phyloP scores from a whole-genome alignment of 1,140 invertebrate species.

The Stegodyphus mimosarum region DNA sequence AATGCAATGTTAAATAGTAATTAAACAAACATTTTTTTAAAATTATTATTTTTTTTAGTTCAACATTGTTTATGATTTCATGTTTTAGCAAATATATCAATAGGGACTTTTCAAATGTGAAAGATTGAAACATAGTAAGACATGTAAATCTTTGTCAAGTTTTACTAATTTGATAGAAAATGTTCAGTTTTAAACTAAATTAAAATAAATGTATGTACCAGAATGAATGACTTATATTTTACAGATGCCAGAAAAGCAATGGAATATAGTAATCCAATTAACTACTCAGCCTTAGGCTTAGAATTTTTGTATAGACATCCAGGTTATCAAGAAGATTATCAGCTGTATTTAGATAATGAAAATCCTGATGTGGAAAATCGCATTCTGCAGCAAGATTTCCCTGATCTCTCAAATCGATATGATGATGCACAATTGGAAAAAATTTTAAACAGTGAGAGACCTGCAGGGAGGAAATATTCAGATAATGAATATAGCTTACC shows the following conservation, averaged over 20 bases:
- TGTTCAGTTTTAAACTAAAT: too few relatives aligned
- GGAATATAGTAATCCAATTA: slow-evolving; percentile 67
- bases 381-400: slow-evolving; percentile 43
- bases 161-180: too few relatives aligned
- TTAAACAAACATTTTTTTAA: too few relatives aligned
- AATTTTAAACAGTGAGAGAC: slow-evolving; percentile 8
- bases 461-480: slow-evolving; percentile 34
- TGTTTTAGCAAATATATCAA: too few relatives aligned
- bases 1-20: too few relatives aligned
- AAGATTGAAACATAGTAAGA: too few relatives aligned
- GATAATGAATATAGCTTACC: slow-evolving; percentile 40
- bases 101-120: too few relatives aligned
- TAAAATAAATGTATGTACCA: too few relatives aligned
- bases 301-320: slow-evolving; percentile 69
- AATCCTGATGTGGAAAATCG: slow-evolving; percentile 47
- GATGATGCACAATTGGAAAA: slow-evolving; percentile 51
- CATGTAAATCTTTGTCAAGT: too few relatives aligned
- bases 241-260: slow-evolving; percentile 67
- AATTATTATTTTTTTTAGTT: too few relatives aligned
- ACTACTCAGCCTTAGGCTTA: slow-evolving; percentile 69
- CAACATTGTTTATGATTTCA: too few relatives aligned
- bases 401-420: slow-evolving; percentile 32
- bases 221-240: slow-evolving; percentile 8
- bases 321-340: slow-evolving; percentile 64
- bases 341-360: slow-evolving; percentile 50